Conservation (phyloP, 2,888 invertebrate species). For the Smittia sp. region DNA sequence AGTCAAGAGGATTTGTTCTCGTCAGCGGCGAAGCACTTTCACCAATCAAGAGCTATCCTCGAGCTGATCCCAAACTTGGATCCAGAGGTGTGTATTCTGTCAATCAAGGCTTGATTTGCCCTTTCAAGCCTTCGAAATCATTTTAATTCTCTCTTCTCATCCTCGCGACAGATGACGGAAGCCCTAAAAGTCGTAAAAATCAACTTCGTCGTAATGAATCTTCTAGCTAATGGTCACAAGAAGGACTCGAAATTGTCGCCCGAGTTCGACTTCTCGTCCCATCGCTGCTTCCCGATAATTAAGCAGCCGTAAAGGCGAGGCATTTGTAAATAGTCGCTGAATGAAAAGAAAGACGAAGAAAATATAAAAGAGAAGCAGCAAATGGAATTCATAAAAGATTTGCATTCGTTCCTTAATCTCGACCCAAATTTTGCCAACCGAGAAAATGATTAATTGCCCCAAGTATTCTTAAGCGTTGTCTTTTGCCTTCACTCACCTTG, state of each 20-base stretch:
- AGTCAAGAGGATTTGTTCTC: slow-evolving; percentile 66
- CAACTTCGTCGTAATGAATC: slow-evolving; percentile 91
- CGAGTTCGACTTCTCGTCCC: slow-evolving; percentile 86
- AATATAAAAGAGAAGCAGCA: too few relatives aligned
- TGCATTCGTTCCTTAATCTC: too few relatives aligned
- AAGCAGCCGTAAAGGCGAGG: slow-evolving; percentile 56
- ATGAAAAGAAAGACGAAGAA: too few relatives aligned
- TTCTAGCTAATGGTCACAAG: slow-evolving; percentile 89
- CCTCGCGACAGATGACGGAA: slow-evolving; percentile 65
- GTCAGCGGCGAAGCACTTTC: slow-evolving; percentile 87
- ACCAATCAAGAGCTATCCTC: slow-evolving; percentile 80
- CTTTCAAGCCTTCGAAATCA: neutral
- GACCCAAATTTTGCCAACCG: too few relatives aligned
- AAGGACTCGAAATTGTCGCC: slow-evolving; percentile 80
- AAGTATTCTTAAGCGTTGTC: too few relatives aligned
- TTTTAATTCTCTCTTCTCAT: slow-evolving; percentile 42
- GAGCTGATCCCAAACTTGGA: slow-evolving; percentile 80
- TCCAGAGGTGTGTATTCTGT: slow-evolving; percentile 63
- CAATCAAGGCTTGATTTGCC: neutral
- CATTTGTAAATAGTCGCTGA: too few relatives aligned
- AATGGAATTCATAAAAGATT: too few relatives aligned
- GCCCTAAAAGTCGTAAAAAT: slow-evolving; percentile 90
- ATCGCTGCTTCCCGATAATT: slow-evolving; percentile 88
- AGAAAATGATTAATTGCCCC: too few relatives aligned
- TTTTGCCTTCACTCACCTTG: too few relatives aligned